Conservation (phyloP, 2,113 vertebrate genomes). For the Oreochromis niloticus region DNA sequence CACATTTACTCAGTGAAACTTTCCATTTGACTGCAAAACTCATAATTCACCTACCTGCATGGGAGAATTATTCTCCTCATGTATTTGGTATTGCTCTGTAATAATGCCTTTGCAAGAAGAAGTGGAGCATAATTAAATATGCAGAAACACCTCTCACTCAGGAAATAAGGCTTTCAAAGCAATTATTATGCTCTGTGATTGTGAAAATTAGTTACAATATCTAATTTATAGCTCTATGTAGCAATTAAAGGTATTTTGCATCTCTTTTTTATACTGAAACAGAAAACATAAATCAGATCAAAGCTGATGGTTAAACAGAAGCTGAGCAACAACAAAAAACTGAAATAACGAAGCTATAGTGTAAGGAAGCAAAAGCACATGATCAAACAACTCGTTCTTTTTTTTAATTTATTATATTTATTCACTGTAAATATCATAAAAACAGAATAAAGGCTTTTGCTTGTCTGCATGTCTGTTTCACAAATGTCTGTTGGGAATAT, state of each 20-base stretch:
- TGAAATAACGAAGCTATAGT: not conserved
- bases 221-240: not conserved
- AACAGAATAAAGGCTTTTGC: not conserved
- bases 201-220: conserved; percentile 29
- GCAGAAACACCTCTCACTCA: conserved; percentile 1
- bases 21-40: conserved; percentile 24
- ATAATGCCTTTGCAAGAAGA: conserved; percentile 41
- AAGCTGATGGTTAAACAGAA: not conserved
- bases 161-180: conserved; percentile 12
- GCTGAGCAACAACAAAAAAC: not conserved
- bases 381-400: not conserved
- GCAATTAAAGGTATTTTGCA: not conserved
- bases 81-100: conserved; percentile 20
- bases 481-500: not conserved
- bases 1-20: conserved; percentile 22
- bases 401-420: not conserved
- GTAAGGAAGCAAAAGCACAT: not conserved
- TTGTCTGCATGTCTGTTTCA: not conserved
- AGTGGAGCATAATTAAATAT: not conserved
- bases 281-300: not conserved
- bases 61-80: conserved; percentile 17
- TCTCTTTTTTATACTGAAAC: not conserved
- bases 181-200: conserved; percentile 28
- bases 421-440: not conserved
- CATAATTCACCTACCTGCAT: conserved; percentile 36